Conservation (phyloP, 2,113 vertebrate species). For the Dunckerocampus dactyliophorus region DNA sequence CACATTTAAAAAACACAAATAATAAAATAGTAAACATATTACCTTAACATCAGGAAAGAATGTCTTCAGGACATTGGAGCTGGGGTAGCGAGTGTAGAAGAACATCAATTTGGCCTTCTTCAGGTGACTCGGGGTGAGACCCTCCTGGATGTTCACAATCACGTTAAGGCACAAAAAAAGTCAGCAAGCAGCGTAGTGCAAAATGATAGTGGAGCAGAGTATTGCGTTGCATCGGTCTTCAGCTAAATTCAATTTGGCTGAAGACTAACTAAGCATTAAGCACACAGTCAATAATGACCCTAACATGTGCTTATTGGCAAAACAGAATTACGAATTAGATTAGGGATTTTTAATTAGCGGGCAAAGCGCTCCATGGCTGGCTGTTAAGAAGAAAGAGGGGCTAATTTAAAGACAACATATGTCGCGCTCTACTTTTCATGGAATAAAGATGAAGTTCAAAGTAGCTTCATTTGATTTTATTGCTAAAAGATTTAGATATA, state of each 20-base stretch:
- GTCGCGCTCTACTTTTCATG: conserved; percentile 12
- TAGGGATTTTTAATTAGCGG: conserved; percentile 77
- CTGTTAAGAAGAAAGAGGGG: conserved; percentile 54
- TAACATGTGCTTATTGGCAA: conserved; percentile 75
- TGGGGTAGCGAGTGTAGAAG: conserved; percentile 95
- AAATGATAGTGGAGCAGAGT: conserved; percentile 61
- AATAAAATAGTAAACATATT: conserved; percentile 15
- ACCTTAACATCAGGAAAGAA: conserved; percentile 96
- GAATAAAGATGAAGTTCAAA: conserved; percentile 4
- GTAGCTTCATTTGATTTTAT: neutral
- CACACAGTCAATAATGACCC: conserved; percentile 72
- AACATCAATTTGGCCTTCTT: conserved; percentile 99
- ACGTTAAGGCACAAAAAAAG: conserved; percentile 77
- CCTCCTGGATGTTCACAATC: conserved; percentile 83
- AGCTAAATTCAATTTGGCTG: conserved; percentile 67
- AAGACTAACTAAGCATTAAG: conserved; percentile 68
- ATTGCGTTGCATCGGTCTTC: conserved; percentile 66
- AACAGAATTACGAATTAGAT: conserved; percentile 74
- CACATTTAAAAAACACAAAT: neutral
- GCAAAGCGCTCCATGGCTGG: conserved; percentile 63
- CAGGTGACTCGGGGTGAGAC: conserved; percentile 86
- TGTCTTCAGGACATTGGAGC: conserved; percentile 86
- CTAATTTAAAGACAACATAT: conserved; percentile 49
- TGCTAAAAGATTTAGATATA: neutral
- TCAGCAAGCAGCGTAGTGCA: conserved; percentile 34